Evolutionary conservation across 30 jellyfish, hydroid and myxozoan species (phyloP), one percentile per base, ranked within the genome.

Genomic region (Hydractinia symbiolongicarpus): DNA sequence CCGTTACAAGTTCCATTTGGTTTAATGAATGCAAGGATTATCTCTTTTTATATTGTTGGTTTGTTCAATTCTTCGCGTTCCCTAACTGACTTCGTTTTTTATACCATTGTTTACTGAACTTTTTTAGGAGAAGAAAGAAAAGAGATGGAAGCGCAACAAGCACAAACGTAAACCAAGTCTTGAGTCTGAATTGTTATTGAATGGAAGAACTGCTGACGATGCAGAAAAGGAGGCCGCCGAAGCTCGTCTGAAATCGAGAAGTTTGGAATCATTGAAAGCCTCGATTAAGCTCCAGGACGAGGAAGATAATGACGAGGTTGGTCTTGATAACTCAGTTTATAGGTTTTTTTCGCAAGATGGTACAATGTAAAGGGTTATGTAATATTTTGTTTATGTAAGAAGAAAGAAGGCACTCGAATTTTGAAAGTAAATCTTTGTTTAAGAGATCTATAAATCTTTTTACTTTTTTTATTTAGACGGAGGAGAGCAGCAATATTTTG

Each of bases 201-300:
- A 85, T 40, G 75, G 76, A 4, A 81, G 83, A 6, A 76, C 81
- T 14, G 54, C 84, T n/a, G 73, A 79, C 17, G 80, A 53, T 50
- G 84, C 90, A 4, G 83, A 54, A 50, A 61, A 82, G 9, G 8
- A 40, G 9, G 73, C 61, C 19, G 86, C 95, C 4, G 92, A 89
- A 8, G 21, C 97, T 6, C 21, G 88, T 14, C 67, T 70, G 49
- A 86, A 86, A 79, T 90, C 97, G 40, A 76, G 97, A 40, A 90
- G 97, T 67, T 77, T 90, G 66, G 97, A 90, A 67, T 90, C 97
- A 20, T 58, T 90, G 51, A 72, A 86, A 67, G 97, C 86, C 70
- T 85, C 96, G 6, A 20, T 90, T 19, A 78, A 82, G 44, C 30
- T 66, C 49, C 86, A 92, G 19, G 94, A 79, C 10, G 17, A 10